Conservation (phyloP, 2,797 vertebrate species). For the Neomorphus geoffroyi region DNA sequence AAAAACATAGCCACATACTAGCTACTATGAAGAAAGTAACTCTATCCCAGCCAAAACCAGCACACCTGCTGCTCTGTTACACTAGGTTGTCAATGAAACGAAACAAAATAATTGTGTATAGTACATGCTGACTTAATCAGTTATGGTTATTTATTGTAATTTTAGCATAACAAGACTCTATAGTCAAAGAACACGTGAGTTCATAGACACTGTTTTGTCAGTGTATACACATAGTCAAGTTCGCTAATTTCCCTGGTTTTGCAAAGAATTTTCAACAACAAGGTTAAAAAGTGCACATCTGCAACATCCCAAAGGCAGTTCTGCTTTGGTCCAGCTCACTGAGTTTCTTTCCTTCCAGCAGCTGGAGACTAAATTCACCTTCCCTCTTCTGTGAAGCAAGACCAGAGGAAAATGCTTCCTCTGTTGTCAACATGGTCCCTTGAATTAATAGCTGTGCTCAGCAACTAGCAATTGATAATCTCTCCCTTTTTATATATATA, state of each 20-base stretch:
- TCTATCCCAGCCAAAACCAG: no score
- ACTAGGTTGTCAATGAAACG: background rate
- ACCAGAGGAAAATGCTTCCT: background rate
- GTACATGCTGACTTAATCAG: background rate
- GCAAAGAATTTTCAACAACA: background rate
- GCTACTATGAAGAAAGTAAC: no score
- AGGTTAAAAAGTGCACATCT: background rate
- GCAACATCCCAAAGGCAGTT: background rate
- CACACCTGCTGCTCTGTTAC: background rate
- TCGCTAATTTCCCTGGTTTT: background rate
- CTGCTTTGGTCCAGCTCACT: background rate
- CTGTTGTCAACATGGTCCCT: accelerated
- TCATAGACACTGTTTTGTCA: accelerated
- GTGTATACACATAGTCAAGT: background rate
- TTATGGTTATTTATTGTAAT: background rate
- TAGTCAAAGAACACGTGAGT: background rate
- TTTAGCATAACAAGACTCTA: background rate
- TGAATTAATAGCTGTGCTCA: background rate
- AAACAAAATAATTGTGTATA: background rate
- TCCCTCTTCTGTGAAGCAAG: background rate
- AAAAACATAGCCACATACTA: no score
- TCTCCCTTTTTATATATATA: background rate
- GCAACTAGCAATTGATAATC: background rate
- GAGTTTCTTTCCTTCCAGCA: background rate
- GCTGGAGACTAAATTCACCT: background rate